Conservation (phyloP, 2,113 vertebrate genomes). For the Clarias magur region DNA sequence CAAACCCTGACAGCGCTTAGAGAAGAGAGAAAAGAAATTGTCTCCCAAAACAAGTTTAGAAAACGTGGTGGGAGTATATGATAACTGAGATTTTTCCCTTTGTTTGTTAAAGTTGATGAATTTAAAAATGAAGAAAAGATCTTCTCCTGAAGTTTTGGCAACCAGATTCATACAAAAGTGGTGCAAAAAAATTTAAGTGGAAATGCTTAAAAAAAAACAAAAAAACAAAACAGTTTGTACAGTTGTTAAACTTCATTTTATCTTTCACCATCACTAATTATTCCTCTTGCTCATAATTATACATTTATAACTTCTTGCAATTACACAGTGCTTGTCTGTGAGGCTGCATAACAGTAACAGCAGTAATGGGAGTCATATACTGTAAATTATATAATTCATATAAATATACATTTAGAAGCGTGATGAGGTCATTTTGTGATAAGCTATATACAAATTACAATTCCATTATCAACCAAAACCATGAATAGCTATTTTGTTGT, state of each 20-base stretch:
- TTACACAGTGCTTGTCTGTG: not conserved
- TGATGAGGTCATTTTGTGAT: not conserved
- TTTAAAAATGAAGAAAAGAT: not conserved
- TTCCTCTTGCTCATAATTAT: not conserved
- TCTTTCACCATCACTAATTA: not conserved
- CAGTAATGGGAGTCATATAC: not conserved
- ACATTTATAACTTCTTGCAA: not conserved
- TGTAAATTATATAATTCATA: not conserved
- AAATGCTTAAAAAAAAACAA: not conserved
- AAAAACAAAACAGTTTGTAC: not conserved
- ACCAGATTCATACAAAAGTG: not conserved
- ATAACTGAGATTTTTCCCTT: not conserved
- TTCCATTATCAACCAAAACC: not conserved
- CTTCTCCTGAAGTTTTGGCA: not conserved
- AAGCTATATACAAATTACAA: not conserved
- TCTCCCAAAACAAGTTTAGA: not conserved
- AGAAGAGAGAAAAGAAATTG: not conserved
- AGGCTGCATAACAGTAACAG: not conserved
- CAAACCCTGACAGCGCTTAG: not conserved
- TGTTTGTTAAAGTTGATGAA: not conserved
- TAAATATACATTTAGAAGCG: not conserved
- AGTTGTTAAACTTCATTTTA: not conserved
- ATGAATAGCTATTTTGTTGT: not conserved
- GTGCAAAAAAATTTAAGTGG: not conserved
- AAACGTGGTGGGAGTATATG: not conserved